These are phyloP conservation scores for Silurus asotus DNA, from an alignment of 2,113 vertebrate species.

Conservation along the genomic window DNA sequence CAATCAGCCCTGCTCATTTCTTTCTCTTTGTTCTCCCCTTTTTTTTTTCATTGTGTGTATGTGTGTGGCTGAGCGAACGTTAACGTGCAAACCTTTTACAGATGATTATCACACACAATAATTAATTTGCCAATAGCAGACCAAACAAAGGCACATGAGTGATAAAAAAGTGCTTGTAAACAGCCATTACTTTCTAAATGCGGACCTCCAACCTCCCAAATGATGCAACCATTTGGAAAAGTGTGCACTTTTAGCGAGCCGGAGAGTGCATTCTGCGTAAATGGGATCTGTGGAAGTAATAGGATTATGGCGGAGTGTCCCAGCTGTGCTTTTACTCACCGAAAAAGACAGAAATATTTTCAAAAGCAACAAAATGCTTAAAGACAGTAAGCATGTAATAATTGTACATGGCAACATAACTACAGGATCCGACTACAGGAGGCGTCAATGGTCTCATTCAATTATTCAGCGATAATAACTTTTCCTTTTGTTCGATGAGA, in stretches of 20 bases:
- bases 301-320: neutral
- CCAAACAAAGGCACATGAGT: slow-evolving; percentile 35
- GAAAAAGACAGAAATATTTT: neutral
- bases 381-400: neutral
- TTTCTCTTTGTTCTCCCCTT: neutral
- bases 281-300: slow-evolving; percentile 18
- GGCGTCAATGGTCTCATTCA: neutral
- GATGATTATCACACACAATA: slow-evolving; percentile 31
- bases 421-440: neutral
- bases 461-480: neutral
- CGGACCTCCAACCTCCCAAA: slow-evolving; percentile 29
- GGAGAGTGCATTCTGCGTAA: neutral
- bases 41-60: neutral
- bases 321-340: neutral
- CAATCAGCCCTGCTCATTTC: slow-evolving; percentile 47
- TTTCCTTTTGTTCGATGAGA: neutral
- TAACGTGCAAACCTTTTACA: slow-evolving; percentile 37
- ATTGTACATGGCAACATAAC: neutral
- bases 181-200: slow-evolving; percentile 40
- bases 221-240: slow-evolving; percentile 29
- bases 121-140: slow-evolving; percentile 49
- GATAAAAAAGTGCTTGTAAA: slow-evolving; percentile 39
- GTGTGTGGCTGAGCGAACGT: slow-evolving; percentile 14
- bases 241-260: neutral
- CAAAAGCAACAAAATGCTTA: neutral